Percentiles rank a stretch among this genome's conserved stretches.
phyloP scores from a whole-genome alignment of 1,140 invertebrate genomes.

The Branchinecta lindahli region DNA sequence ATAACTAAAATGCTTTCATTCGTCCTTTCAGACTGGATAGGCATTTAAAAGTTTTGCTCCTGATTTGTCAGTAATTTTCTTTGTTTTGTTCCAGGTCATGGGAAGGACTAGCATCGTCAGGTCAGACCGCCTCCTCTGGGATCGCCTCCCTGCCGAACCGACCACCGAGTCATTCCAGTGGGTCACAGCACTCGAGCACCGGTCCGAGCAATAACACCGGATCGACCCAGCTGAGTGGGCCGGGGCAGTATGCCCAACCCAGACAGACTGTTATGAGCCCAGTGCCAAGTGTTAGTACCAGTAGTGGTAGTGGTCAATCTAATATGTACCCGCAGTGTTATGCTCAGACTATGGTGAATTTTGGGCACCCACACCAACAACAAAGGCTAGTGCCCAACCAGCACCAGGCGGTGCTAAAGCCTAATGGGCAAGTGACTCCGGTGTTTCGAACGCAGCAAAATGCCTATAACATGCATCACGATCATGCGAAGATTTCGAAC shows the following conservation, averaged over 20 bases:
- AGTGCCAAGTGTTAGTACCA: constrained; percentile 18
- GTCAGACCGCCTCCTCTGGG: constrained; percentile 2
- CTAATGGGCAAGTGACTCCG: background rate
- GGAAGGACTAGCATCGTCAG: constrained; percentile 18
- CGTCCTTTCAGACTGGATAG: too few species aligned
- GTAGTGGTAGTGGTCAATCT: constrained; percentile 14
- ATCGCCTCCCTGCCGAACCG: constrained; percentile 14
- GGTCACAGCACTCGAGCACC: constrained; percentile 37
- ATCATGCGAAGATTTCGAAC: background rate
- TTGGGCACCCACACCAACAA: background rate
- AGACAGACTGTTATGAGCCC: constrained; percentile 20
- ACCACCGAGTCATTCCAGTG: constrained; percentile 18
- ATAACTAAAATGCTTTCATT: too few species aligned
- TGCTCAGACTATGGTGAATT: constrained; percentile 2
- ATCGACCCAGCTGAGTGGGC: constrained; percentile 32
- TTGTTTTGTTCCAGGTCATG: constrained; percentile 12
- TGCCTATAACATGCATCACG: background rate
- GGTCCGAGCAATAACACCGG: constrained; percentile 40
- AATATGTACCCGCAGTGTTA: background rate
- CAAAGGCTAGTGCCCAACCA: background rate
- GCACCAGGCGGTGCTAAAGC: background rate
- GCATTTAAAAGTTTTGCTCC: too few species aligned
- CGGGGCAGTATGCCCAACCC: constrained; percentile 12
- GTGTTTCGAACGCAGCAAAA: background rate
- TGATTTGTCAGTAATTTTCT: too few species aligned